A percentile compares a stretch with the other conserved stretches of the same genome.
These are phyloP conservation scores for Pseudochaenichthys georgianus DNA, from an alignment of 2,797 vertebrate genomes.

Conservation along the genomic window DNA sequence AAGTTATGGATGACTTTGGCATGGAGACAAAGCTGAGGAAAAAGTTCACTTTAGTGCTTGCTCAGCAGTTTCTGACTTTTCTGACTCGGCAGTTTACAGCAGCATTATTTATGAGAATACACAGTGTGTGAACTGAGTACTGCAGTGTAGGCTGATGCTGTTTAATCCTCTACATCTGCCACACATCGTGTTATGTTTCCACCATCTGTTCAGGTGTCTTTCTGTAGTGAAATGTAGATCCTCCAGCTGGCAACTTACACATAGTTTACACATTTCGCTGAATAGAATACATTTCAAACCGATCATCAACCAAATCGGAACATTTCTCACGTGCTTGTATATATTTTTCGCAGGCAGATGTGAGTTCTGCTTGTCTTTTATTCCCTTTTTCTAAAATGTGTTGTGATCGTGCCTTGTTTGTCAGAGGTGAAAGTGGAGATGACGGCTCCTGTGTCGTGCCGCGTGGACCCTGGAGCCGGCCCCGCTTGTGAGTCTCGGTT, in stretches of 20 bases:
- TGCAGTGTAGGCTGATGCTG: constrained; percentile 31
- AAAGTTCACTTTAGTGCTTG: constrained; percentile 46
- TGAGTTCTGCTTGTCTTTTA: not conserved
- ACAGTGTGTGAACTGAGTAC: constrained; percentile 52
- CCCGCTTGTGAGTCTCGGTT: constrained; percentile 82
- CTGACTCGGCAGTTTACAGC: constrained; percentile 63
- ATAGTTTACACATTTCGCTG: not conserved
- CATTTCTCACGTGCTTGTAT: not conserved
- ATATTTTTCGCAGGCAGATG: not conserved
- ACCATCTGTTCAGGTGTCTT: constrained; percentile 38
- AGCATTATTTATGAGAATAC: constrained; percentile 61
- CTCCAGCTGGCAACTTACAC: constrained; percentile 9
- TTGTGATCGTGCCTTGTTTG: not conserved
- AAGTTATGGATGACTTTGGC: constrained; percentile 7
- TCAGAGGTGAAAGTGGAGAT: constrained; percentile 86
- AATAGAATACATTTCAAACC: not conserved
- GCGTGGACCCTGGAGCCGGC: constrained; percentile 81
- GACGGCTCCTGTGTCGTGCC: constrained; percentile 84
- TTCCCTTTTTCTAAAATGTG: not conserved
- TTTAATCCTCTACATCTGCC: constrained; percentile 41
- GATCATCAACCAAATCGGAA: not conserved
- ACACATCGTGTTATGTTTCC: not conserved
- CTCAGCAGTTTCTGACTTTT: constrained; percentile 71
- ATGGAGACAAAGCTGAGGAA: constrained; percentile 14
- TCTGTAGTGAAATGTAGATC: not conserved